These are phyloP conservation scores for Abrostola triplasia DNA, from an alignment of 2,888 invertebrate genomes.

Conservation along the genomic window DNA sequence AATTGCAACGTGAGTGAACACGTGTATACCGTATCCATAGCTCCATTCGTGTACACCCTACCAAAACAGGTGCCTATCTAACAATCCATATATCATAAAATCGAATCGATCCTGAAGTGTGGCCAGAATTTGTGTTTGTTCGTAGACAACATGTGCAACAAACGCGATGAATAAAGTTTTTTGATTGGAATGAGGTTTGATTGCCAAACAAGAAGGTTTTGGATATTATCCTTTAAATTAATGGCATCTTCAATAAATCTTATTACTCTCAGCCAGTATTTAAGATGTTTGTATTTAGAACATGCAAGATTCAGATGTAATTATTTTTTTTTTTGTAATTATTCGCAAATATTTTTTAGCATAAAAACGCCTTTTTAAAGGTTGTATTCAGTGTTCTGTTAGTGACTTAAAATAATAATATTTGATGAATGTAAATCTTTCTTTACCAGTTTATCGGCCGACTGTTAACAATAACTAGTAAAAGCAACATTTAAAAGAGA, in stretches of 20 bases:
- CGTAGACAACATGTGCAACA: neutral
- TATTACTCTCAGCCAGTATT: too few species aligned
- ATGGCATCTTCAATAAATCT: too few species aligned
- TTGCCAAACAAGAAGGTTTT: neutral
- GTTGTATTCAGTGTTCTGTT: too few species aligned
- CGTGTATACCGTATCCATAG: neutral
- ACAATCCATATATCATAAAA: slow-evolving; percentile 5
- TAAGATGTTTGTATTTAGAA: too few species aligned
- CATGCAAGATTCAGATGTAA: slow-evolving; percentile 7
- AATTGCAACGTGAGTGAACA: slow-evolving; percentile 4
- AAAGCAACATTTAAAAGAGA: too few species aligned
- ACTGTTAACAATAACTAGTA: too few species aligned
- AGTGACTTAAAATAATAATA: too few species aligned
- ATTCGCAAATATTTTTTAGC: neutral
- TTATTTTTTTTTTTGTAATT: slow-evolving; percentile 23
- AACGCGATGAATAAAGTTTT: neutral
- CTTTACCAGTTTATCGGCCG: too few species aligned
- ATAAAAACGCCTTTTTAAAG: too few species aligned
- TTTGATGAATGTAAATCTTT: too few species aligned
- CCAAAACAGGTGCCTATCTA: slow-evolving; percentile 1
- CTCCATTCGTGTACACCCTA: slow-evolving; percentile 1
- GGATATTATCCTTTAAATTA: too few species aligned
- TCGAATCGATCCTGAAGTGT: slow-evolving; percentile 3
- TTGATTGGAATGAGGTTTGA: neutral
- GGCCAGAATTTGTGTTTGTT: neutral